Conservation (phyloP, 2,888 invertebrate species). For the Tiphia femorata region DNA sequence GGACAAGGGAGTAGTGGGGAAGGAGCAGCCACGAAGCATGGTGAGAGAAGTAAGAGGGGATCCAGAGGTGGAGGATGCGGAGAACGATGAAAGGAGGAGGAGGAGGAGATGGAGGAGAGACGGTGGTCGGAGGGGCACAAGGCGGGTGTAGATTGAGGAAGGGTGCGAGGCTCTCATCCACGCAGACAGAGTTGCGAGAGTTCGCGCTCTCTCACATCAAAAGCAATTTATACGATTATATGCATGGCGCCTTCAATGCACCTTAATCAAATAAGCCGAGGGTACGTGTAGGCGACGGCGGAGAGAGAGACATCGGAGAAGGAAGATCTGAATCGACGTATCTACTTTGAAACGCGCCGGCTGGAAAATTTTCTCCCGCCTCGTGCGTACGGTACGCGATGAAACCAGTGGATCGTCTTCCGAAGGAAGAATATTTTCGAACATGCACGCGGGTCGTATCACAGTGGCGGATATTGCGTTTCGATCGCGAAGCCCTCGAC, state of each 20-base stretch:
- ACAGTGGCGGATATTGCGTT: no score
- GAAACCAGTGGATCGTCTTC: slow-evolving; percentile 32
- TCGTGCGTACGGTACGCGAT: slow-evolving; percentile 26
- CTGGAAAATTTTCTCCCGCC: slow-evolving; percentile 42
- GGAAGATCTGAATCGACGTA: slow-evolving; percentile 46
- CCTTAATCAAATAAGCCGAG: slow-evolving; percentile 59
- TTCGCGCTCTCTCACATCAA: slow-evolving; percentile 55
- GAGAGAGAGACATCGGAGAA: slow-evolving; percentile 32
- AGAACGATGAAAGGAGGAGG: slow-evolving; percentile 14
- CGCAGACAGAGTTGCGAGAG: slow-evolving; percentile 41
- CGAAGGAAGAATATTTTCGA: slow-evolving; percentile 17
- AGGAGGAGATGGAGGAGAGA: slow-evolving; percentile 18
- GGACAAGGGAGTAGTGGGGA: no score
- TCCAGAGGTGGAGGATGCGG: slow-evolving; percentile 1
- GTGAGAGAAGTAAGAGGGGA: slow-evolving; percentile 15
- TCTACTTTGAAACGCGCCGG: slow-evolving; percentile 43
- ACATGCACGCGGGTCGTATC: no score
- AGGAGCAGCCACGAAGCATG: no score
- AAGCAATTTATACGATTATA: slow-evolving; percentile 64
- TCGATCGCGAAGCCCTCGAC: no score
- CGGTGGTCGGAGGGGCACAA: no score
- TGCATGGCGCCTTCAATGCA: slow-evolving; percentile 58
- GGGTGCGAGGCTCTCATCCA: slow-evolving; percentile 47
- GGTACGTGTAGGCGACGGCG: slow-evolving; percentile 4
- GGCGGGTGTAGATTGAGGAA: no score